Percentiles rank a stretch among this genome's conserved stretches.
Conservation (phyloP, 1,140 invertebrate species). For the Planococcus citri region DNA sequence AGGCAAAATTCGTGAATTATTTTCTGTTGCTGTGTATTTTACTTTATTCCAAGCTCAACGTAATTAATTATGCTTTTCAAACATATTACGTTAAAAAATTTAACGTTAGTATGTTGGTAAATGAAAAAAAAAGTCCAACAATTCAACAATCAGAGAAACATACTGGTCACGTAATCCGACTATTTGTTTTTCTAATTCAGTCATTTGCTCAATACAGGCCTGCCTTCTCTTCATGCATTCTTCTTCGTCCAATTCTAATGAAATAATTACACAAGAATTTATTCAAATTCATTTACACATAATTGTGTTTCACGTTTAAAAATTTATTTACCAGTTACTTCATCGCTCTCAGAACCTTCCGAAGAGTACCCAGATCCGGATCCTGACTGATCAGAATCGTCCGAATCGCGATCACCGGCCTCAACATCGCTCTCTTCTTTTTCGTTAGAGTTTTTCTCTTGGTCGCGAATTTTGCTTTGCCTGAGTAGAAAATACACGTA, state of each 20-base stretch:
- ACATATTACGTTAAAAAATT: background rate
- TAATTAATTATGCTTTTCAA: background rate
- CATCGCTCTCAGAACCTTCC: background rate
- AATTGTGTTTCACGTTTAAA: too few species aligned
- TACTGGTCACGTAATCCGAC: constrained; percentile 30
- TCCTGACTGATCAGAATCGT: background rate
- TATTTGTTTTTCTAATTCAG: constrained; percentile 81
- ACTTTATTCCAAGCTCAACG: background rate
- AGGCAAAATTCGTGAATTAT: too few species aligned
- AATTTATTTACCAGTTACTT: background rate
- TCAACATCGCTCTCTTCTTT: constrained; percentile 1
- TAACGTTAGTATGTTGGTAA: background rate
- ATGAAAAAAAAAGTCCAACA: background rate
- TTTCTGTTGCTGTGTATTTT: background rate
- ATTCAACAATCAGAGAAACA: background rate
- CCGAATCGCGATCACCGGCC: background rate
- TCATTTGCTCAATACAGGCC: constrained; percentile 72
- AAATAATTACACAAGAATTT: background rate
- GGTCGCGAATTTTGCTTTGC: background rate
- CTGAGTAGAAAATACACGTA: background rate
- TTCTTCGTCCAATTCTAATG: constrained; percentile 69
- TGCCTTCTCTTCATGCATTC: constrained; percentile 68
- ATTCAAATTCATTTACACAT: background rate
- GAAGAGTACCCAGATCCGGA: background rate
- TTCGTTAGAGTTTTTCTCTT: background rate